Evolutionary conservation across 1,140 invertebrate species (phyloP).

Genomic region (Procambarus clarkii): DNA sequence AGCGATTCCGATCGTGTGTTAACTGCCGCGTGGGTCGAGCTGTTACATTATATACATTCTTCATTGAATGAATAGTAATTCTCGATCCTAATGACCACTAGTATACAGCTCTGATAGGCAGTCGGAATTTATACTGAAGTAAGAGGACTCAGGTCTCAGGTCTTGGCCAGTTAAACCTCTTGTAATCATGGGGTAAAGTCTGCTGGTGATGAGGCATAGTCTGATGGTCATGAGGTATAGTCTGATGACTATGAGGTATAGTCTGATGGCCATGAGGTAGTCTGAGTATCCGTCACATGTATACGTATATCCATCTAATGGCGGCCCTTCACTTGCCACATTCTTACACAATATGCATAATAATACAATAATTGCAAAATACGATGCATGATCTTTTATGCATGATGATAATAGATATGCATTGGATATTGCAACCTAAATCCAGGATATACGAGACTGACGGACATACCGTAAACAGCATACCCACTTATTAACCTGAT

Average conservation of each 20-base stretch:
- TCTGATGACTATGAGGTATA: slow-evolving; percentile 25
- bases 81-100: too few species aligned
- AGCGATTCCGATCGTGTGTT: too few species aligned
- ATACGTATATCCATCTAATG: slow-evolving; percentile 50
- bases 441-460: slow-evolving; percentile 64
- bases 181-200: too few species aligned
- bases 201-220: too few species aligned
- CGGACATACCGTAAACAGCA: slow-evolving; percentile 56
- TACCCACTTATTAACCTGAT: slow-evolving; percentile 61
- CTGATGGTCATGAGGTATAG: too few species aligned
- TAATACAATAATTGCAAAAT: slow-evolving; percentile 63
- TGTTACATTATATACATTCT: too few species aligned
- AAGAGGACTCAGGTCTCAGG: too few species aligned
- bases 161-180: too few species aligned
- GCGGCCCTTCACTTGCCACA: slow-evolving; percentile 27
- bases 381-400: slow-evolving; percentile 65
- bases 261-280: slow-evolving; percentile 4
- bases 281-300: slow-evolving; percentile 27
- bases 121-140: too few species aligned
- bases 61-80: too few species aligned
- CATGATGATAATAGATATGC: slow-evolving; percentile 67
- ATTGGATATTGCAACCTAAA: slow-evolving; percentile 67
- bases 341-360: slow-evolving; percentile 63
- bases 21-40: too few species aligned
- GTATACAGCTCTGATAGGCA: too few species aligned